Conservation (phyloP, 1,140 invertebrate genomes). For the Microvelia longipes region DNA sequence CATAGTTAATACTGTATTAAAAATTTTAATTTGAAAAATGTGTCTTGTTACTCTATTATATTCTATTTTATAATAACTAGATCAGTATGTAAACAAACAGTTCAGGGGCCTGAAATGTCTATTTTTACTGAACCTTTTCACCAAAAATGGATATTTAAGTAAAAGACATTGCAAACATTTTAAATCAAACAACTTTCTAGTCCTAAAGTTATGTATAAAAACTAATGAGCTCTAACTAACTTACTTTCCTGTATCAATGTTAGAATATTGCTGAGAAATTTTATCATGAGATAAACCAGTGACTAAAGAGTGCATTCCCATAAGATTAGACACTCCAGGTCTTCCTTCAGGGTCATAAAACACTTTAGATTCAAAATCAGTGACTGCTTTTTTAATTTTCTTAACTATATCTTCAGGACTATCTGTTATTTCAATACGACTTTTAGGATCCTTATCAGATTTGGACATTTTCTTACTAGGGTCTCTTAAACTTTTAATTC, state of each 20-base stretch:
- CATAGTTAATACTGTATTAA: no score
- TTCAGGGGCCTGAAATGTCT: no score
- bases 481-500: conserved; percentile 66
- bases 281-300: conserved; percentile 49
- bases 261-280: conserved; percentile 49
- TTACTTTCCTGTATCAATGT: conserved; percentile 55
- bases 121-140: no score
- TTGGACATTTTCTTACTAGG: conserved; percentile 96
- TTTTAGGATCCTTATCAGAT: conserved; percentile 63
- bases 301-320: conserved; percentile 66
- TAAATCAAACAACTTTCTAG: no score
- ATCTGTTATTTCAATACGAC: conserved; percentile 68
- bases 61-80: no score
- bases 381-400: conserved; percentile 83
- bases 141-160: no score
- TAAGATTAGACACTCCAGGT: conserved; percentile 77
- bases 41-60: no score
- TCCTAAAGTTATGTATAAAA: no score
- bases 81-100: no score
- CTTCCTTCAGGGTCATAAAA: conserved; percentile 60
- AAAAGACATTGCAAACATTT: no score
- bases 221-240: no score
- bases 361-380: conserved; percentile 73
- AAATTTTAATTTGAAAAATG: no score
- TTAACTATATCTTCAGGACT: conserved; percentile 49